These are phyloP conservation scores for Acrossocheilus fasciatus DNA, from an alignment of 2,797 vertebrate genomes.

Conservation along the genomic window DNA sequence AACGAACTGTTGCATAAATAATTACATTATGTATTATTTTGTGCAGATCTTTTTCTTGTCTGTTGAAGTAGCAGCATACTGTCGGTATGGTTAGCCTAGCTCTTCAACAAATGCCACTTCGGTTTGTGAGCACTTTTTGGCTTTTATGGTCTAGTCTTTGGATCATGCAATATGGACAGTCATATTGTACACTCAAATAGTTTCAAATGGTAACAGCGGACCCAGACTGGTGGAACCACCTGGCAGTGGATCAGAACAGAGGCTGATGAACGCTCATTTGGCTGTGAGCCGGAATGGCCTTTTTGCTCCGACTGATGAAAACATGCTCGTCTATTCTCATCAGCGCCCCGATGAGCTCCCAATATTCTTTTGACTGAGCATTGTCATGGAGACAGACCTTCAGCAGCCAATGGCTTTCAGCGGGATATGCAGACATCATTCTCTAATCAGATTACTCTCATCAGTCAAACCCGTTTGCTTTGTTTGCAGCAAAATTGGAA, in stretches of 20 bases:
- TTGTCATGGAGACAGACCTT: slow-evolving; percentile 54
- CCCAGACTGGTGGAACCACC: slow-evolving; percentile 8
- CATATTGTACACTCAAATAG: background rate
- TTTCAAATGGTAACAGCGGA: background rate
- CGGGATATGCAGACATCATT: slow-evolving; percentile 26
- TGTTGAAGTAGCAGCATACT: background rate
- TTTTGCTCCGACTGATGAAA: slow-evolving; percentile 56
- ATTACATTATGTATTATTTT: no score
- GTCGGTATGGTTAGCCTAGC: background rate
- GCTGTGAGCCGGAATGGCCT: slow-evolving; percentile 38
- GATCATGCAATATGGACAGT: background rate
- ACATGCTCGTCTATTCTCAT: slow-evolving; percentile 55
- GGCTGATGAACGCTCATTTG: slow-evolving; percentile 44
- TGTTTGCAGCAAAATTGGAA: slow-evolving; percentile 6
- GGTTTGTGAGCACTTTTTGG: background rate
- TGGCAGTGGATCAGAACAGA: slow-evolving; percentile 24
- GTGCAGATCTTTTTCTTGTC: background rate
- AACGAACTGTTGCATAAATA: no score
- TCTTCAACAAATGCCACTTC: background rate
- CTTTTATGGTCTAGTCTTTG: background rate
- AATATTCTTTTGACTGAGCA: slow-evolving; percentile 55
- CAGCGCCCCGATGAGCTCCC: slow-evolving; percentile 24
- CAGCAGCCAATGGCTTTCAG: slow-evolving; percentile 35
- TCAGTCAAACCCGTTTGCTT: slow-evolving; percentile 45
- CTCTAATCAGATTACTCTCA: slow-evolving; percentile 53